Base-by-base conservation (phyloP, 2,113 vertebrate species). In the Chaetura pelagica region DNA sequence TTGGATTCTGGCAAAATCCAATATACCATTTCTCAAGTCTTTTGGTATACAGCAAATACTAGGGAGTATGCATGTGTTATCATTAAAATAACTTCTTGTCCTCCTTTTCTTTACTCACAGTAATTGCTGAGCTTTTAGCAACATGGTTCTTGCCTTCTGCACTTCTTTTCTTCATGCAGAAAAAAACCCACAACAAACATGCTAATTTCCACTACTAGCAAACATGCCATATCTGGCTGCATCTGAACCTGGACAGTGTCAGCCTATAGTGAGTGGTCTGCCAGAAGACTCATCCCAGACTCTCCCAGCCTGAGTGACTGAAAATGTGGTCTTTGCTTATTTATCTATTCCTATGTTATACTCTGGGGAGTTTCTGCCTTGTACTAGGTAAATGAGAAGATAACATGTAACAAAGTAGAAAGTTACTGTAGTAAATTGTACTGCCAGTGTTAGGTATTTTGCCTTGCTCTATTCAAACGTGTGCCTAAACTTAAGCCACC, bases 231-330 rank as follows among this genome's bases (percentile, higher is more conserved):
- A 4, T 64, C 62, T 76, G 51, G 35, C 30, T 66, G 14, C 27
- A 42, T 48, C 19, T 6, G 9, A 51, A 38, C 22, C 6, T 27
- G 14, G 38, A n/a, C 32, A 80, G 17, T 2, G 0, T 34, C 0
- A 0, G 20, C 9, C 10, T 57, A 15, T 16, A 34, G 34, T 4
- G 29, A 22, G 26, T 9, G 0, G 23, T 4, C n/a, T 67, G 57
- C 34, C 40, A 51, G 30, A 30, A n/a, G 30, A n/a, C n/a, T n/a
- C n/a, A n/a, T n/a, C n/a, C n/a, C n/a, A n/a, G n/a, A n/a, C n/a
- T n/a, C n/a, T 78, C 34, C 42, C 48, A 66, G 29, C 12, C 13
- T 2, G 42, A 54, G 34, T 16, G 35, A 89, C 58, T 40, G 18
- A 64, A 82, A 93, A 48, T 4, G 6, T 32, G 20, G 4, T 90